Base-by-base conservation (phyloP, 1,140 invertebrate species). In the Elysia chlorotica region DNA sequence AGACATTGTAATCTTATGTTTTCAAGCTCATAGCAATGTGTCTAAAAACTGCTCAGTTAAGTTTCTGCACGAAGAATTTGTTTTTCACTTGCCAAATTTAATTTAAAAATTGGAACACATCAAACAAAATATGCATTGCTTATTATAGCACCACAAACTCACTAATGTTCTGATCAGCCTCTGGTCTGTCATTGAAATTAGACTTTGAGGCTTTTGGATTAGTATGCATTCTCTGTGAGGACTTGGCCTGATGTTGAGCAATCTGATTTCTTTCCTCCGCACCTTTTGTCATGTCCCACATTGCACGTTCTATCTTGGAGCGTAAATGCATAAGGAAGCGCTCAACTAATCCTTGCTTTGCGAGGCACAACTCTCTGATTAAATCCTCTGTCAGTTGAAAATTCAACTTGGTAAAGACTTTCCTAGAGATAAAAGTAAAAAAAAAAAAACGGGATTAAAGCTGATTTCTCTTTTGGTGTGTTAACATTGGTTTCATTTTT, bases 121-220 rank as follows among this genome's bases (percentile, higher is more conserved):
- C n/a, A n/a, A n/a, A n/a, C n/a, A n/a, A n/a, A n/a, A n/a, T n/a
- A n/a, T n/a, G n/a, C n/a, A n/a, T n/a, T n/a, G n/a, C n/a, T n/a
- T n/a, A n/a, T n/a, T n/a, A n/a, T n/a, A n/a, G n/a, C n/a, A n/a
- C n/a, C n/a, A n/a, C n/a, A n/a, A n/a, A 68, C 67, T 59, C 59
- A 70, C 67, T 59, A 17, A 70, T 35, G 30, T 70, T 56, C 38
- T 70, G 67, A 53, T 70, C 67, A 25, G 67, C 67, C 23, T 70
- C 67, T 36, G 67, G 67, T 33, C 59, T 57, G 23, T 70, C 67
- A 70, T 59, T 59, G 30, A 41, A 37, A 31, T 70, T 30, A 28
- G 6, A 1, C 59, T 59, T 70, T 1, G 25, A 0, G 28, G 2
- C 21, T 28, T 59, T 70, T 30, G 67, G 10, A 33, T 70, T 70